These are phyloP conservation scores for Dunckerocampus dactyliophorus DNA, from an alignment of 2,113 vertebrate species.

Conservation along the genomic window DNA sequence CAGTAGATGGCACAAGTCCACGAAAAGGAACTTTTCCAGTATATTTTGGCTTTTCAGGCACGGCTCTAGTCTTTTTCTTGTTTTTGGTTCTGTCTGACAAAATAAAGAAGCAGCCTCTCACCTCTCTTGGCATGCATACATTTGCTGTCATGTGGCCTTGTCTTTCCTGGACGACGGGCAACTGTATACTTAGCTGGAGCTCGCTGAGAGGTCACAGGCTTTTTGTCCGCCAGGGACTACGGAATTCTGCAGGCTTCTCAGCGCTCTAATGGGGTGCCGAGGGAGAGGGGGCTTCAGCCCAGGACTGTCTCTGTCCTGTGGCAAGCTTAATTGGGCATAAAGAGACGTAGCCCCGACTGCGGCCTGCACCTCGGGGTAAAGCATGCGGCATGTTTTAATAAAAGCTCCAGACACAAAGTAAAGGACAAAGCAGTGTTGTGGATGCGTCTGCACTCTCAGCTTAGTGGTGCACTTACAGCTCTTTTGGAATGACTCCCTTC, in stretches of 20 bases:
- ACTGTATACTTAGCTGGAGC: constrained; percentile 46
- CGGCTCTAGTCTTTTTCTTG: too few species aligned
- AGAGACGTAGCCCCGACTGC: constrained; percentile 47
- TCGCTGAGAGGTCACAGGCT: constrained; percentile 62
- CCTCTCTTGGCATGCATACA: constrained; percentile 25
- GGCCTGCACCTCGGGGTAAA: constrained; percentile 60
- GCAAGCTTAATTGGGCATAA: constrained; percentile 72
- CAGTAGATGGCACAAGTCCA: background rate
- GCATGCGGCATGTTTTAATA: constrained; percentile 58
- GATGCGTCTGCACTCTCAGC: constrained; percentile 27
- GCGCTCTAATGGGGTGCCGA: constrained; percentile 69
- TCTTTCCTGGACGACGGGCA: constrained; percentile 26
- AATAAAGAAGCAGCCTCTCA: constrained; percentile 37
- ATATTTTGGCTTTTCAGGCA: too few species aligned
- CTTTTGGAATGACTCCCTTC: constrained; percentile 37
- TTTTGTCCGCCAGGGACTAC: constrained; percentile 54
- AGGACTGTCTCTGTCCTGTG: constrained; percentile 51
- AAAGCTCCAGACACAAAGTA: constrained; percentile 44
- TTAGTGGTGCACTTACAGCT: constrained; percentile 32
- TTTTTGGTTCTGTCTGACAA: constrained; percentile 13
- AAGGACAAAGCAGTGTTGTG: constrained; percentile 46
- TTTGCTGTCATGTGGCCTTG: constrained; percentile 8
- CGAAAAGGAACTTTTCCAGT: background rate
- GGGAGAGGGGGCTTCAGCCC: constrained; percentile 57
- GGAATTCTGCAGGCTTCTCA: constrained; percentile 57